phyloP scores from a whole-genome alignment of 2,797 vertebrate species.

The Valencia hispanica region DNA sequence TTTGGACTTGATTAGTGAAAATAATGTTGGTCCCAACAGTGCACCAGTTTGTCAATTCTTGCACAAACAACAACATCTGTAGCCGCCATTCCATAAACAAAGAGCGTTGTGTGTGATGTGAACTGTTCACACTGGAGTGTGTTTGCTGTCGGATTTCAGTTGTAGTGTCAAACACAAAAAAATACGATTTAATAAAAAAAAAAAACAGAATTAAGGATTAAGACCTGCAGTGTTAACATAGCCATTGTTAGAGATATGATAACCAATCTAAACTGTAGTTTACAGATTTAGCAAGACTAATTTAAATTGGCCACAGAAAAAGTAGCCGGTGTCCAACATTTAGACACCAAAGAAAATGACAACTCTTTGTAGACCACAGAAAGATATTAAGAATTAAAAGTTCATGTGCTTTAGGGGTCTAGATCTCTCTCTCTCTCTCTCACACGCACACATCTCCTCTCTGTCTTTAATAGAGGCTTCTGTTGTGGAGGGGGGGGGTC shows the following conservation, averaged over 20 bases:
- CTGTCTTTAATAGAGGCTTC: constrained; percentile 43
- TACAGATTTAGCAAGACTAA: not conserved
- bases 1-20: too few relatives aligned
- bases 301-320: constrained; percentile 24
- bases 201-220: not conserved
- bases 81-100: too few relatives aligned
- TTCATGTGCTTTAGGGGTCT: constrained; percentile 51
- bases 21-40: too few relatives aligned
- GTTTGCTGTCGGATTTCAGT: not conserved
- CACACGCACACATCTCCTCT: constrained; percentile 12
- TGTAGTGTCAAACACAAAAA: not conserved
- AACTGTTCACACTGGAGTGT: not conserved
- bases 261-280: too few relatives aligned
- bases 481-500: constrained; percentile 48
- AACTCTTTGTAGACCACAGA: constrained; percentile 24
- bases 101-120: too few relatives aligned
- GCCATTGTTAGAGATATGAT: too few relatives aligned
- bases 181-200: too few relatives aligned
- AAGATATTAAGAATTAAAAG: constrained; percentile 58
- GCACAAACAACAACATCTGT: too few relatives aligned
- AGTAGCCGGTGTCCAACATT: constrained; percentile 6
- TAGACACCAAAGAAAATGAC: not conserved
- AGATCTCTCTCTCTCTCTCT: constrained; percentile 17
- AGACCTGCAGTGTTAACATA: not conserved
- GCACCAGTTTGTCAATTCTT: too few relatives aligned